phyloP scores from a whole-genome alignment of 2,797 vertebrate species.

The Chelon labrosus region DNA sequence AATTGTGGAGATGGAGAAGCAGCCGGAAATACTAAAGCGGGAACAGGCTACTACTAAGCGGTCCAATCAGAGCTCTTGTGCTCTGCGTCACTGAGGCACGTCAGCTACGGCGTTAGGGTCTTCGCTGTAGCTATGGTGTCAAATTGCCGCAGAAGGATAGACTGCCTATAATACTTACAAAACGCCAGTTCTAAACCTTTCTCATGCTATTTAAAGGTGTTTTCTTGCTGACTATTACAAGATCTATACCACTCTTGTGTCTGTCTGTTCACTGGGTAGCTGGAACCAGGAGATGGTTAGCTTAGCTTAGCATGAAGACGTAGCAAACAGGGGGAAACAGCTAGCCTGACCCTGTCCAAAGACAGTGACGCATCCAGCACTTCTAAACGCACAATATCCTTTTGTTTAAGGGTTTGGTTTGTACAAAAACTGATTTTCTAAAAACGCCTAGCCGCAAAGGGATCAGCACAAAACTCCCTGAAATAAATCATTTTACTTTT shows the following conservation, averaged over 20 bases:
- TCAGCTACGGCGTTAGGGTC: no score
- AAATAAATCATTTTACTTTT: not conserved
- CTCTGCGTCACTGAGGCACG: no score
- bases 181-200: not conserved
- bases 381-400: not conserved
- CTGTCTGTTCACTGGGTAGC: no score
- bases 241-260: not conserved
- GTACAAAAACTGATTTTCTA: not conserved
- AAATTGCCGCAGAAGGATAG: no score
- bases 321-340: not conserved
- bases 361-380: not conserved
- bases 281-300: no score
- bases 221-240: no score
- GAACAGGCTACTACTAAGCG: no score
- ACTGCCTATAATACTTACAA: no score
- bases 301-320: not conserved
- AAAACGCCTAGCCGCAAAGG: not conserved
- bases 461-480: not conserved
- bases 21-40: no score
- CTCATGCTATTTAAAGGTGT: not conserved
- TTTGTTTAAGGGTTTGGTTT: not conserved
- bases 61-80: no score
- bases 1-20: no score
- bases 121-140: no score
- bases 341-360: not conserved